phyloP scores from a whole-genome alignment of 2,113 vertebrate species.

The Fulmarus glacialis region DNA sequence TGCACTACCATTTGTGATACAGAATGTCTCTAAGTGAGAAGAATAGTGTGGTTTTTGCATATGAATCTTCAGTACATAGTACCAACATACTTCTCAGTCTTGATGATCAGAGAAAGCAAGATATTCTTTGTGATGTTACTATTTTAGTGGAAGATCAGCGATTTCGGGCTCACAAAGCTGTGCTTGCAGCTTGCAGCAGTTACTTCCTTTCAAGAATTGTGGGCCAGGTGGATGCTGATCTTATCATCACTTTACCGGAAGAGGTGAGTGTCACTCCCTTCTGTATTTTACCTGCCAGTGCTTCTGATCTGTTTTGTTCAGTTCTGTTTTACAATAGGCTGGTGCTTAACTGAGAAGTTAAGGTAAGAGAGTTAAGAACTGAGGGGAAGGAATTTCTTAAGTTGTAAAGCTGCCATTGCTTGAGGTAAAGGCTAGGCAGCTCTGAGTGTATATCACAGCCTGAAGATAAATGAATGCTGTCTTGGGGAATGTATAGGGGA shows the following conservation, averaged over 20 bases:
- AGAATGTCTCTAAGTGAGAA: constrained; percentile 82
- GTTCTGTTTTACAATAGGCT: background rate
- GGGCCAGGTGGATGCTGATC: constrained; percentile 73
- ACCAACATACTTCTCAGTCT: constrained; percentile 77
- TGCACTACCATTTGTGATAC: constrained; percentile 10
- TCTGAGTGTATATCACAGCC: background rate
- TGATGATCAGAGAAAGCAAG: constrained; percentile 77
- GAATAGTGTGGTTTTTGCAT: constrained; percentile 75
- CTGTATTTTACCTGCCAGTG: background rate
- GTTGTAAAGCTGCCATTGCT: background rate
- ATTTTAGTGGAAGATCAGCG: constrained; percentile 84
- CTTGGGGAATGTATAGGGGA: background rate
- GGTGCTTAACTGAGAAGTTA: background rate
- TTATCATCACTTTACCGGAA: constrained; percentile 85
- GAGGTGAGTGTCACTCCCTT: constrained; percentile 78
- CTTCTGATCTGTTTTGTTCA: background rate
- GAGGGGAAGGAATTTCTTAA: background rate
- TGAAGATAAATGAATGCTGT: background rate
- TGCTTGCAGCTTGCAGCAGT: constrained; percentile 90
- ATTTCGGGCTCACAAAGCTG: constrained; percentile 88
- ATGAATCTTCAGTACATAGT: constrained; percentile 81
- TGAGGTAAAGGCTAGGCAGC: background rate
- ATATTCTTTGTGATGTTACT: constrained; percentile 82
- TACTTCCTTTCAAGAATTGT: constrained; percentile 86
- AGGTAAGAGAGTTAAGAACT: background rate